Conservation (phyloP, 2,113 vertebrate genomes). For the Mesoclemmys tuberculata region DNA sequence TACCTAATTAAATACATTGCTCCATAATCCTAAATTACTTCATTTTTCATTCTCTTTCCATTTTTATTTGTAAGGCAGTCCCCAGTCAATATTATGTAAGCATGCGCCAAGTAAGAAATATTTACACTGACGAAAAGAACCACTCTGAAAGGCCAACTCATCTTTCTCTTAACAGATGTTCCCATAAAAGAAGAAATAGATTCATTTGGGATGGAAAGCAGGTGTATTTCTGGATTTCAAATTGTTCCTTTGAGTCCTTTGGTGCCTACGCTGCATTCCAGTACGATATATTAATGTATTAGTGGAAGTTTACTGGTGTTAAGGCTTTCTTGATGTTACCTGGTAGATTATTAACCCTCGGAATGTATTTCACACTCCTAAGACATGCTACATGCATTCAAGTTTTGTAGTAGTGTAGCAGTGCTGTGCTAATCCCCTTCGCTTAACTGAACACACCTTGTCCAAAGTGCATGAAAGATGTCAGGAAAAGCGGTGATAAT, state of each 20-base stretch:
- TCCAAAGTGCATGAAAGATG: neutral
- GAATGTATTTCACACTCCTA: neutral
- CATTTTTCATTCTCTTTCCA: neutral
- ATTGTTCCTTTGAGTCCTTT: constrained; percentile 20
- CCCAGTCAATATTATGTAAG: neutral
- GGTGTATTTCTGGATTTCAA: constrained; percentile 34
- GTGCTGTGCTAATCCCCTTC: neutral
- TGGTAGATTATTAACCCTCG: constrained; percentile 27
- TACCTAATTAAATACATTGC: neutral
- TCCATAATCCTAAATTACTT: neutral
- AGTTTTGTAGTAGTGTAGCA: neutral
- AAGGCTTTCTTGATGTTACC: constrained; percentile 5
- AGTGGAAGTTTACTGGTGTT: neutral
- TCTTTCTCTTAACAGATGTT: constrained; percentile 49
- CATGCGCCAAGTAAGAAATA: neutral
- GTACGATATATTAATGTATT: constrained; percentile 24
- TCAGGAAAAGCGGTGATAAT: neutral
- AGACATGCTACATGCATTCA: neutral
- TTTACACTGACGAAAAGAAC: neutral
- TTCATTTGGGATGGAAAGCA: constrained; percentile 57
- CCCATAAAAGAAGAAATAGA: constrained; percentile 30
- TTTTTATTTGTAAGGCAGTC: neutral
- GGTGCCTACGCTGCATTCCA: constrained; percentile 49
- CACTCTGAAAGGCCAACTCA: neutral
- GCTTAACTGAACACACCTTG: neutral